Base-by-base conservation (phyloP, 2,113 vertebrate genomes). In the Oreochromis tanganicae region DNA sequence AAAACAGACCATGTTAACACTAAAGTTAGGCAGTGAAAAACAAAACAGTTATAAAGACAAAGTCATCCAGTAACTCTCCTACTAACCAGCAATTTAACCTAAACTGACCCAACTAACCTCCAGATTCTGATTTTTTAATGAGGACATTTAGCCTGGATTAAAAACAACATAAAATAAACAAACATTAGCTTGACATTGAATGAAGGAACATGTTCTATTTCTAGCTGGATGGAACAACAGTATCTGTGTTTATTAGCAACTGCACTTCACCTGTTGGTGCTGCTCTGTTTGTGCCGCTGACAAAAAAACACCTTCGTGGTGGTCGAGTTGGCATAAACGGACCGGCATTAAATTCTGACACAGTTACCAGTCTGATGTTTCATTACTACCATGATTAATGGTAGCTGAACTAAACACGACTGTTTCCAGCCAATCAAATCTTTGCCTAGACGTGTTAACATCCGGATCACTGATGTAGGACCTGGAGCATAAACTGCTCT, bases 201-300 rank as follows among this genome's bases (percentile, higher is more conserved):
- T 32, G 24, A 75, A 85, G 80, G n/a, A 85, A 56, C 32, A 83
- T 32, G 46, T 66, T 84, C 41, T 90, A 80, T 87, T 90, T 38
- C 32, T 59, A 46, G 83, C 80, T 29, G 41, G 59, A 66, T 6
- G 12, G 78, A 54, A 71, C 29, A 89, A 86, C 66, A 90, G 38
- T 16, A 66, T 59, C 43, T 84, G 46, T 86, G 89, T 92, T 91
- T 89, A 87, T 89, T 81, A 92, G 88, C 87, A 86, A 85, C 48
- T 1, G 66, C 83, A 48, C 79, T 29, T 68, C 46, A 78, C 5
- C 81, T 46, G 4, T 27, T 21, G 75, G 54, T 29, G 78, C 52
- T 52, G 38, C 61, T 63, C 29, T 54, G 71, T 56, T 27, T 71
- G 54, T 79, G 63, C 27, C 21, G 43, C 21, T 82, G 41, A 90